phyloP scores from a whole-genome alignment of 2,797 vertebrate species.

The Paguma larvata region DNA sequence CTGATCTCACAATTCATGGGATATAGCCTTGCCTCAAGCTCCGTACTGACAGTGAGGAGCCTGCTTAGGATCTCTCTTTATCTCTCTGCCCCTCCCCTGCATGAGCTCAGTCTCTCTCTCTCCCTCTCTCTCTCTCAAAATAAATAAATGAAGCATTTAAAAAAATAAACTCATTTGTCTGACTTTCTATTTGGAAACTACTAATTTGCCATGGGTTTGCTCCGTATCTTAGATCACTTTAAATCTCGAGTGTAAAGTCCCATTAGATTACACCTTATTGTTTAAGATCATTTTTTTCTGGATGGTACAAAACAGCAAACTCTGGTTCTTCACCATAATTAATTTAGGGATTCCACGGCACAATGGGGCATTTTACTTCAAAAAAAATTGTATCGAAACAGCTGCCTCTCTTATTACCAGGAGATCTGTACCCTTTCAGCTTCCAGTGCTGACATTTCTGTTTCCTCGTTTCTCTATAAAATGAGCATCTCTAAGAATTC shows the following conservation, averaged over 20 bases:
- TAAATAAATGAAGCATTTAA: too few relatives aligned
- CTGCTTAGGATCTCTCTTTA: too few relatives aligned
- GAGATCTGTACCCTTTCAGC: conserved; percentile 76
- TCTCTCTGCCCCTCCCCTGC: too few relatives aligned
- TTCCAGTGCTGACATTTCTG: conserved; percentile 81
- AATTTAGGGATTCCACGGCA: conserved; percentile 81
- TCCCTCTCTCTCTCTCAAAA: too few relatives aligned
- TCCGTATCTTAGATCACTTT: conserved; percentile 9
- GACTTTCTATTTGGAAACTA: background rate
- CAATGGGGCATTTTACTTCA: conserved; percentile 77
- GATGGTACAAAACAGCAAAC: conserved; percentile 64
- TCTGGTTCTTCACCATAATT: conserved; percentile 79
- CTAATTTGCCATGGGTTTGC: background rate
- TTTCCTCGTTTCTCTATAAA: conserved; percentile 56
- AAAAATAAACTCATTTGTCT: background rate
- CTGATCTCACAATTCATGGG: too few relatives aligned
- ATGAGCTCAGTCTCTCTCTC: too few relatives aligned
- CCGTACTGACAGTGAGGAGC: too few relatives aligned
- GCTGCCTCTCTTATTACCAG: conserved; percentile 78
- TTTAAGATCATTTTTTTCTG: conserved; percentile 36
- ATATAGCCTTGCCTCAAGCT: too few relatives aligned
- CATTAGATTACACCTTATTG: background rate
- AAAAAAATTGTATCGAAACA: conserved; percentile 82
- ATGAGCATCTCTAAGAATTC: conserved; percentile 70
- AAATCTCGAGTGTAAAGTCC: conserved; percentile 31